Percentiles rank a stretch among this genome's conserved stretches.
These are phyloP conservation scores for Phalacrocorax brasilianus DNA, from an alignment of 2,113 vertebrate species.

Conservation along the genomic window DNA sequence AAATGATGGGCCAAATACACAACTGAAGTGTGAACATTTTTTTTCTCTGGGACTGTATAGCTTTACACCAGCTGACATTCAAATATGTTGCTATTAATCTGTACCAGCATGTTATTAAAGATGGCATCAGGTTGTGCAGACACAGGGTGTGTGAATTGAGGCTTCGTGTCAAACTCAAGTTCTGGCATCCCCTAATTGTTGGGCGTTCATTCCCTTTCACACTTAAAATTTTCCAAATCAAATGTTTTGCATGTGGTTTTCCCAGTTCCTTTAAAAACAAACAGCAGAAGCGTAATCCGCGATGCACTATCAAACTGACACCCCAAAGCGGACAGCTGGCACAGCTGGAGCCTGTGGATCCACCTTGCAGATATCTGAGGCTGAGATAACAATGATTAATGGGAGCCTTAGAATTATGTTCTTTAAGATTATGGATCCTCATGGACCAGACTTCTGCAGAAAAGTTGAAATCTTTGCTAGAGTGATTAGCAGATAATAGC, in stretches of 20 bases:
- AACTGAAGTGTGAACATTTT: constrained; percentile 6
- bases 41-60: background rate
- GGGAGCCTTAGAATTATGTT: background rate
- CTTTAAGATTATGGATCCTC: background rate
- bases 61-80: constrained; percentile 18
- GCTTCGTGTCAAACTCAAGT: background rate
- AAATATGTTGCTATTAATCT: constrained; percentile 37
- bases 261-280: background rate
- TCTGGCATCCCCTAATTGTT: background rate
- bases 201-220: background rate
- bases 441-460: background rate
- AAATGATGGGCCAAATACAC: background rate
- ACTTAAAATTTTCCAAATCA: background rate
- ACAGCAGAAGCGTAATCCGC: background rate
- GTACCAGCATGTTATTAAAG: background rate
- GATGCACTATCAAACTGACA: background rate
- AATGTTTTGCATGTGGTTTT: background rate
- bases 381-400: background rate
- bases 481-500: background rate
- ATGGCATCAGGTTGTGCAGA: background rate
- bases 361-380: background rate
- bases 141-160: background rate
- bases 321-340: background rate
- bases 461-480: background rate
- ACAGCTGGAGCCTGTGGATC: background rate